A percentile compares a stretch with the other conserved stretches of the same genome.
These are phyloP conservation scores for Escarpia spicata DNA, from an alignment of 2,888 invertebrate species.

Conservation along the genomic window DNA sequence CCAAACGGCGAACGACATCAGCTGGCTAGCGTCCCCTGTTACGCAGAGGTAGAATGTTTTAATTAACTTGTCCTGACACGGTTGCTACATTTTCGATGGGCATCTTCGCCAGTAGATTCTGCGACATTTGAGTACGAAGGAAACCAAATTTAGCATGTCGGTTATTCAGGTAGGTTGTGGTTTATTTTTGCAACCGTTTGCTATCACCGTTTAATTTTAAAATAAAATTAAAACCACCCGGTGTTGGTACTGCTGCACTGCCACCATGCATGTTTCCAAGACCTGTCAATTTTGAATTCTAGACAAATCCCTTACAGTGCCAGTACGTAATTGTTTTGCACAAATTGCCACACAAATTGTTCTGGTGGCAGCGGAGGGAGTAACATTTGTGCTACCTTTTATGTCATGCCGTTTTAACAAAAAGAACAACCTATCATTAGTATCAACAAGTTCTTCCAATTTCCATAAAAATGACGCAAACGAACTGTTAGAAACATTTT, in stretches of 20 bases:
- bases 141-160: background rate
- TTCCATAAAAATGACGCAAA: too few relatives aligned
- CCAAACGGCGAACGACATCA: conserved; percentile 13
- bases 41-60: conserved; percentile 13
- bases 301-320: background rate
- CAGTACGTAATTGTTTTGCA: background rate
- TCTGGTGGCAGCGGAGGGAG: background rate
- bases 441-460: too few relatives aligned
- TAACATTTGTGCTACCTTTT: background rate
- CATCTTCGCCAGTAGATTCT: background rate
- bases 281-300: background rate
- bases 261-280: background rate
- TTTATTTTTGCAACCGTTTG: conserved; percentile 14
- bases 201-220: background rate
- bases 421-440: too few relatives aligned
- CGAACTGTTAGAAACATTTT: too few relatives aligned
- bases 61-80: background rate
- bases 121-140: background rate
- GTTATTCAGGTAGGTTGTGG: background rate
- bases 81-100: background rate
- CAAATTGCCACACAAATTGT: background rate
- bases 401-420: background rate
- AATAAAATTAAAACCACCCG: background rate
- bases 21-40: conserved; percentile 16
- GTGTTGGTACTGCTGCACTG: background rate